Evolutionary conservation across 2,113 vertebrate species (phyloP).

Genomic region (Oncorhynchus tshawytscha): DNA sequence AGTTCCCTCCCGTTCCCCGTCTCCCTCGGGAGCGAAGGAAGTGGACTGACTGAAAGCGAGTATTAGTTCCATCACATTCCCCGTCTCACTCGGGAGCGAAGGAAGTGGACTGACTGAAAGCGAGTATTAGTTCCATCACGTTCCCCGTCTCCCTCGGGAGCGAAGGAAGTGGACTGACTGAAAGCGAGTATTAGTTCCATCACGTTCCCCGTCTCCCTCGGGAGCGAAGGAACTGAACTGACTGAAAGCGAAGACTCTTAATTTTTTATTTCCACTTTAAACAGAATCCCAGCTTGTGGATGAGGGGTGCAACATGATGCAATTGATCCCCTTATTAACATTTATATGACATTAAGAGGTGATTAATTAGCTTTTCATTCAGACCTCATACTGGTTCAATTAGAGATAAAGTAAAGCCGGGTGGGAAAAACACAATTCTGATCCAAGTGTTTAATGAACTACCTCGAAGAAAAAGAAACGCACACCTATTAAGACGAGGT

Average conservation of each 20-base stretch:
- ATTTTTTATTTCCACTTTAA: neutral
- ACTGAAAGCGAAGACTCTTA: neutral
- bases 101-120: neutral
- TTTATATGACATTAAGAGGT: no score
- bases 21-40: neutral
- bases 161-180: neutral
- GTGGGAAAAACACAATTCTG: neutral
- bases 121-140: neutral
- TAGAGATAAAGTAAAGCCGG: neutral
- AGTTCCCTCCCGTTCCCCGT: no score
- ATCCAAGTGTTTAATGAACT: neutral
- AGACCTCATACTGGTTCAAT: neutral
- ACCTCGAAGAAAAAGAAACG: no score
- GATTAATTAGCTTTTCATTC: no score
- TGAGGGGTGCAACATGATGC: no score
- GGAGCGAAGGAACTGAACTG: neutral
- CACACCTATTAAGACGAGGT: no score
- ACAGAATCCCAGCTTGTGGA: neutral
- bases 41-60: neutral
- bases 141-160: no score
- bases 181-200: neutral
- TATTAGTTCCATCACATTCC: neutral
- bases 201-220: no score
- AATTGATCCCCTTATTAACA: no score
- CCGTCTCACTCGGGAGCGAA: neutral